These are phyloP conservation scores for Agrochola lota DNA, from an alignment of 2,888 invertebrate species.

Conservation along the genomic window DNA sequence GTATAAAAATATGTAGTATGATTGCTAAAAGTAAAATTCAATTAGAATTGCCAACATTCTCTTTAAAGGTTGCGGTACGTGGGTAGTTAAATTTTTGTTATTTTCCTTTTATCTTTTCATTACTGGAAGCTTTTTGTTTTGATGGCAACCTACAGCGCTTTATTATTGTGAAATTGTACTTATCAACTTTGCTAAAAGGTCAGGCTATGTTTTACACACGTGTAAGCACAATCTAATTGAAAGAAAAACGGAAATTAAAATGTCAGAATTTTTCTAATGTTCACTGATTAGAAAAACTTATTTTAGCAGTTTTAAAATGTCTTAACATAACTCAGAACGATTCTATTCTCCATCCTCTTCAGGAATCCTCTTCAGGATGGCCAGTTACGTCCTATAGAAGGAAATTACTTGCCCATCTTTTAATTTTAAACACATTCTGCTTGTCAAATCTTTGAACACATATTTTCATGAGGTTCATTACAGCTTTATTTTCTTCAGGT, in stretches of 20 bases:
- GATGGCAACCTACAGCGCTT: conserved; percentile 19
- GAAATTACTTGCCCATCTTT: background rate
- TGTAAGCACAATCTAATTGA: background rate
- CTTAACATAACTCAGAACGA: background rate
- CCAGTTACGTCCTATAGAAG: too few species aligned
- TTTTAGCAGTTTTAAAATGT: background rate
- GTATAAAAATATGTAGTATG: background rate
- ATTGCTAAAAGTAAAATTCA: background rate
- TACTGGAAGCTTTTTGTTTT: conserved; percentile 39
- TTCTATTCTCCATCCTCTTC: background rate
- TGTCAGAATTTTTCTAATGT: background rate
- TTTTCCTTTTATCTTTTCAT: conserved; percentile 42
- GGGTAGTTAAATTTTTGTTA: conserved; percentile 21
- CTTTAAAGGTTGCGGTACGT: background rate
- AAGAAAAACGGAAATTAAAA: background rate
- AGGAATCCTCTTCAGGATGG: background rate
- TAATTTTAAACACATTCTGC: background rate
- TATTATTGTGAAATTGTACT: conserved; percentile 33
- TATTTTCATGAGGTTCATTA: background rate
- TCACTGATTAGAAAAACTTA: background rate
- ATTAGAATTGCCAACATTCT: conserved; percentile 6
- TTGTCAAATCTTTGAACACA: background rate
- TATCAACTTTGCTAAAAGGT: conserved; percentile 38
- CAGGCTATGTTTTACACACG: background rate
- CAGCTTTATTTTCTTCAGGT: background rate